phyloP scores from a whole-genome alignment of 1,140 invertebrate species.

The Megalonaias nervosa region DNA sequence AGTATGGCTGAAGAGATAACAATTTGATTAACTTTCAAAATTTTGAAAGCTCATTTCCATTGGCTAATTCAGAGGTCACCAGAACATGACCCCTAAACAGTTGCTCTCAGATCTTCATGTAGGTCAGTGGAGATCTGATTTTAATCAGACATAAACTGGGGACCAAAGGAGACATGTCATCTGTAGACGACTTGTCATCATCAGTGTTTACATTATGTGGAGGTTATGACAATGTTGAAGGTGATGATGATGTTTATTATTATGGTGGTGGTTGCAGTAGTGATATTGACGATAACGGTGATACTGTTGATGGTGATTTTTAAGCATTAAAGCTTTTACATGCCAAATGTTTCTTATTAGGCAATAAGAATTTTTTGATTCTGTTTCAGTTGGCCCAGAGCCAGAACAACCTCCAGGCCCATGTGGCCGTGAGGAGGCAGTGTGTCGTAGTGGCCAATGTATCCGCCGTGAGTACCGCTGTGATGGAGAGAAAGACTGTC shows the following conservation, averaged over 20 bases:
- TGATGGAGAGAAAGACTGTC: conserved; percentile 69
- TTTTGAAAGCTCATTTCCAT: too few relatives aligned
- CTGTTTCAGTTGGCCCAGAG: conserved; percentile 15
- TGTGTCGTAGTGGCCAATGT: conserved; percentile 73
- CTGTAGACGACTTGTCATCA: too few relatives aligned
- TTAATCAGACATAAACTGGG: too few relatives aligned
- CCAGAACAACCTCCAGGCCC: neutral
- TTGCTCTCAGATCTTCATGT: too few relatives aligned
- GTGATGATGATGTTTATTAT: neutral
- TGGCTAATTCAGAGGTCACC: too few relatives aligned
- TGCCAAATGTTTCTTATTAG: neutral
- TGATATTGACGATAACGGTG: neutral
- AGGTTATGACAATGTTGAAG: neutral
- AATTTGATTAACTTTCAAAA: too few relatives aligned
- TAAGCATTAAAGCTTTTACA: neutral
- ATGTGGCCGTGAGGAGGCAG: conserved; percentile 33
- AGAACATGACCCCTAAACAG: too few relatives aligned
- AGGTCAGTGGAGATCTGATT: too few relatives aligned
- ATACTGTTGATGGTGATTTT: neutral
- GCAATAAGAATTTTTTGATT: neutral
- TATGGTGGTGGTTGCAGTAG: neutral
- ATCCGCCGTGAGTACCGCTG: conserved; percentile 89
- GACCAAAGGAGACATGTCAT: too few relatives aligned
- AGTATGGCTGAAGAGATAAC: too few relatives aligned
- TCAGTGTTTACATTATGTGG: neutral